Base-by-base conservation (phyloP, 30 jellyfish, hydroid and myxozoan species). In the Cassiopea xamachana region DNA sequence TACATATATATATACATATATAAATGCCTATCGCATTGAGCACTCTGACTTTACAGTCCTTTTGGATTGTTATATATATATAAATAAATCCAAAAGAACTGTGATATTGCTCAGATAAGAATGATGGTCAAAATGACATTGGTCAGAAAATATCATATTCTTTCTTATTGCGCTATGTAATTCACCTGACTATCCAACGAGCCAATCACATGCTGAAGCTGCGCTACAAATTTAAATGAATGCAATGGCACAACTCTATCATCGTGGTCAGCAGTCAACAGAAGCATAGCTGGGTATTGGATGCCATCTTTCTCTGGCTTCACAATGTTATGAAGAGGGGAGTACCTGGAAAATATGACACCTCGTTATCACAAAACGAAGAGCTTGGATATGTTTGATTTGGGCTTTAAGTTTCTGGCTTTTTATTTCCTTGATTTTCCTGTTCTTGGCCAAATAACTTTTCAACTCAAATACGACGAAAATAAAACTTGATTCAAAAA, bases 221-320 rank as follows among this genome's bases (percentile, higher is more conserved):
- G 96, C 6, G 99, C 96, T 46, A 95, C 91, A 76, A 82, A 84
- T 75, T 95, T 95, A 88, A 82, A 92, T 46, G 99, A 87, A 84
- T 95, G 99, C 70, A 92, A 81, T 14, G 99, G 99, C 12, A 95
- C 99, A 60, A 95, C 99, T 14, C 99, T 96, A 72, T 95, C 99
- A 89, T 95, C 99, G 85, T 95, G 99, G 84, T 95, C 99, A 64
- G 99, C 99, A 71, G 99, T 95, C 62, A 95, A 80, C 64, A 95
- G 91, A 83, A 95, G 75, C 93, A 87, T 69, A 9, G 98, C 97
- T 4, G 99, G 99, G 49, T 91, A 92, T 74, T 91, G 97, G 17
- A 67, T 43, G 51, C 77, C 82, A n/a, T 17, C 39, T 58, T 18
- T 27, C 27, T 68, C 91, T 5, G 93, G 97, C 12, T 47, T 73